These are phyloP conservation scores for Drosophila bipectinata DNA, from an alignment of 1,140 invertebrate genomes.

Conservation along the genomic window DNA sequence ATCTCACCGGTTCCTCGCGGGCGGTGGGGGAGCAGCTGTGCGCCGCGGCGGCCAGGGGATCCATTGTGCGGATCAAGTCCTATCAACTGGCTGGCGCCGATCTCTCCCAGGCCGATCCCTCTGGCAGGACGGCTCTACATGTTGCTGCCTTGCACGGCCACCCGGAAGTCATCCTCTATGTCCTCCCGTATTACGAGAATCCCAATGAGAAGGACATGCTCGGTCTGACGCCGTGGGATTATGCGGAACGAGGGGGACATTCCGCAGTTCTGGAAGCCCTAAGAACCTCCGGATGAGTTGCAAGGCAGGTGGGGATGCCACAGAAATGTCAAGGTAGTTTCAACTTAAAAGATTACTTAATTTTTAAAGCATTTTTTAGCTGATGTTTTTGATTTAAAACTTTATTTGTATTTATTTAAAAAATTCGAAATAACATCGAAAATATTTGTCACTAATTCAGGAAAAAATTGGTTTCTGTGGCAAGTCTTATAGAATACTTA, in stretches of 20 bases:
- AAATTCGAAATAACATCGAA: too few species aligned
- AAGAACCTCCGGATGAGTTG: background rate
- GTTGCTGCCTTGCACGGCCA: constrained; percentile 85
- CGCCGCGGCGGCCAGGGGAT: constrained; percentile 86
- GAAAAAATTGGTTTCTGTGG: background rate
- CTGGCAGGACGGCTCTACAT: constrained; percentile 87
- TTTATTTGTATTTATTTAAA: too few species aligned
- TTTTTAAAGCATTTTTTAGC: too few species aligned
- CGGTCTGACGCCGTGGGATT: constrained; percentile 84
- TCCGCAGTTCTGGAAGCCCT: constrained; percentile 56
- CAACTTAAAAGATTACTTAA: background rate
- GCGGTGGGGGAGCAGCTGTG: constrained; percentile 87
- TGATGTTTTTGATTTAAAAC: too few species aligned
- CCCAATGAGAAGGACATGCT: constrained; percentile 80
- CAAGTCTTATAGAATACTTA: background rate
- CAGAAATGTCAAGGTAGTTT: background rate
- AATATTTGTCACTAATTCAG: too few species aligned
- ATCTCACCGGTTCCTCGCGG: constrained; percentile 85
- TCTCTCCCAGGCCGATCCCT: constrained; percentile 86
- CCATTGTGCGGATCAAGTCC: constrained; percentile 86
- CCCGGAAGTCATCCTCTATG: constrained; percentile 76
- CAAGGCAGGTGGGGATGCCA: background rate
- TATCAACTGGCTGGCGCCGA: constrained; percentile 88
- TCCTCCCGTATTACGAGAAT: constrained; percentile 84
- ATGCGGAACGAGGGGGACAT: constrained; percentile 83